Conservation (phyloP, 2,888 invertebrate genomes). For the Tenthredo notha region DNA sequence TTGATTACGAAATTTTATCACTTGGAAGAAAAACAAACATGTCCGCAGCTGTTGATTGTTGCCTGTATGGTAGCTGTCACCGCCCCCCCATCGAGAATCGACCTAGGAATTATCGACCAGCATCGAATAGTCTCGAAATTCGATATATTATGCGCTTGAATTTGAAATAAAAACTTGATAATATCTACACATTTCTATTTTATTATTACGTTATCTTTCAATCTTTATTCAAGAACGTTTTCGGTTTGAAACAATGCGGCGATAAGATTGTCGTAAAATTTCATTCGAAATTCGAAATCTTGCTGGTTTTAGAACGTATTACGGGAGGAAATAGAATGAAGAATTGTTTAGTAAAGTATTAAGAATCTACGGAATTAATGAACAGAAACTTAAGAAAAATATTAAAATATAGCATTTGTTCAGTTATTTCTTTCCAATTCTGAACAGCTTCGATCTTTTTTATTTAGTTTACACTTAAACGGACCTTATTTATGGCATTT, state of each 20-base stretch:
- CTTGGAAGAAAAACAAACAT: conserved; percentile 33
- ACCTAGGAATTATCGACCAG: neutral
- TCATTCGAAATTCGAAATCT: no score
- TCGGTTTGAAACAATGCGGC: neutral
- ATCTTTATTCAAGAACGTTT: neutral
- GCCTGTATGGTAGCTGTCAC: neutral
- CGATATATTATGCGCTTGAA: neutral
- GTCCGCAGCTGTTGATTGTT: neutral
- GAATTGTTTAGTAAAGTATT: neutral
- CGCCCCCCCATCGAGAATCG: neutral
- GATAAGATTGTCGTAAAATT: neutral
- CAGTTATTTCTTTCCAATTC: no score
- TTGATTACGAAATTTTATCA: neutral
- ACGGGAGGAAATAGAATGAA: neutral
- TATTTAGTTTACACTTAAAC: neutral
- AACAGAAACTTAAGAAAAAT: no score
- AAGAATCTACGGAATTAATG: no score
- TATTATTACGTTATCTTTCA: neutral
- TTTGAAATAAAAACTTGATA: neutral
- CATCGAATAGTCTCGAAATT: neutral
- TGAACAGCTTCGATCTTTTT: neutral
- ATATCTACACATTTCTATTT: neutral
- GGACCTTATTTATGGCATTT: no score
- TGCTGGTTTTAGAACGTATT: neutral
- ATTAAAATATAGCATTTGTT: no score